Conservation (phyloP, 35 echinoderm and acorn worm species). For the Ophioderma brevispina region DNA sequence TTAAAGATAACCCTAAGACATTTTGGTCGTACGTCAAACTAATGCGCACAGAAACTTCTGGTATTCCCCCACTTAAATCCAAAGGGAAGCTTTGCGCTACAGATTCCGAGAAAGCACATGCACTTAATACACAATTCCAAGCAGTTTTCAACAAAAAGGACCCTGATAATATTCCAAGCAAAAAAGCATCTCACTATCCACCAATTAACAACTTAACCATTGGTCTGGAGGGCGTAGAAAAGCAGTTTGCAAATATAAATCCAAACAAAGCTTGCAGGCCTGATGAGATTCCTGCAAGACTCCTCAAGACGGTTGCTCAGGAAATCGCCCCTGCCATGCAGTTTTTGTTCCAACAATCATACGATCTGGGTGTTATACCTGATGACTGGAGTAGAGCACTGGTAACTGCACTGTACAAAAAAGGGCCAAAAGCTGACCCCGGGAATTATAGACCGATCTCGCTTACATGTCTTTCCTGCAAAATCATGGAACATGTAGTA, state of each 20-base stretch:
- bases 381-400: constrained; percentile 47
- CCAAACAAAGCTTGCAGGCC: constrained; percentile 48
- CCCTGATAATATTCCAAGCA: background rate
- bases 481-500: constrained; percentile 62
- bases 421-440: constrained; percentile 45
- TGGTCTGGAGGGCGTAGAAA: constrained; percentile 24
- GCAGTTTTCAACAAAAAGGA: background rate
- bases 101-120: constrained; percentile 10
- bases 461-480: constrained; percentile 51
- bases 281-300: constrained; percentile 38
- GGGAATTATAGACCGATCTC: constrained; percentile 56
- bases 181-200: background rate
- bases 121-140: constrained; percentile 35
- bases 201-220: constrained; percentile 16
- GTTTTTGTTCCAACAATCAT: constrained; percentile 63
- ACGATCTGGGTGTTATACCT: constrained; percentile 29
- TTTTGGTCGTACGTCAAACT: constrained; percentile 41
- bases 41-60: constrained; percentile 15
- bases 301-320: constrained; percentile 35
- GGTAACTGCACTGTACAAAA: constrained; percentile 41
- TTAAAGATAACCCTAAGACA: constrained; percentile 42
- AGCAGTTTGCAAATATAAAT: constrained; percentile 51
- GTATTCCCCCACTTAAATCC: constrained; percentile 37
- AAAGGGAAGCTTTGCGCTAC: constrained; percentile 27
- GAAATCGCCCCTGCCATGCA: constrained; percentile 39